phyloP scores from a whole-genome alignment of 2,888 invertebrate genomes.

The Netelia inedita region DNA sequence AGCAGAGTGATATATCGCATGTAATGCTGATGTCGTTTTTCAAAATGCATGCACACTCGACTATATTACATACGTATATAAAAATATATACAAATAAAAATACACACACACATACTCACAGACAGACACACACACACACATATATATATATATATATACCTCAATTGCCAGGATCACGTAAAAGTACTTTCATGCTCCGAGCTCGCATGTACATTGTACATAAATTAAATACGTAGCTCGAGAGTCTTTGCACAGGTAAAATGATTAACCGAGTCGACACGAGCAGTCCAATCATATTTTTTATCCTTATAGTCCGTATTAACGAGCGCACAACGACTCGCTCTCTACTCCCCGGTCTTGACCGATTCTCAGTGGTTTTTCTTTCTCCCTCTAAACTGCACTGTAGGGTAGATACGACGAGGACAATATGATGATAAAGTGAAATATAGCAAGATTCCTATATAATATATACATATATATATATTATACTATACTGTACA shows the following conservation, averaged over 20 bases:
- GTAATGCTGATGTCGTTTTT: conserved; percentile 33
- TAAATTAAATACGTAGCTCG: conserved; percentile 31
- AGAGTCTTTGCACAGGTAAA: conserved; percentile 12
- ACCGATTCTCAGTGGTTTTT: neutral
- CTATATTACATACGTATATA: conserved; percentile 3
- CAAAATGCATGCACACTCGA: conserved; percentile 31
- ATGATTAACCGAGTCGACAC: conserved; percentile 10
- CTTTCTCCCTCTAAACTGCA: conserved; percentile 34
- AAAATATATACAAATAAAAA: neutral
- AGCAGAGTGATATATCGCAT: conserved; percentile 42
- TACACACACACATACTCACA: neutral
- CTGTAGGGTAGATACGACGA: conserved; percentile 67
- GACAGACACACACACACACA: too few species aligned
- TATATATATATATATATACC: conserved; percentile 18
- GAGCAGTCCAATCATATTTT: conserved; percentile 9
- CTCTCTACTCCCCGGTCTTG: neutral
- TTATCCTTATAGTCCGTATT: conserved; percentile 9
- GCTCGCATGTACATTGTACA: conserved; percentile 41
- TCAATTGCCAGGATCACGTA: conserved; percentile 19
- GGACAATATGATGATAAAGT: conserved; percentile 72
- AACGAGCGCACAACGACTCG: conserved; percentile 47
- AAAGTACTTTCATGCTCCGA: conserved; percentile 18
- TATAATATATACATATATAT: conserved; percentile 42
- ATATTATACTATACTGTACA: conserved; percentile 74
- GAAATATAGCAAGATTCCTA: conserved; percentile 66